Evolutionary conservation across 1,140 invertebrate species (phyloP), one percentile per base, ranked within the genome.

Genomic region (Drosophila ambigua): DNA sequence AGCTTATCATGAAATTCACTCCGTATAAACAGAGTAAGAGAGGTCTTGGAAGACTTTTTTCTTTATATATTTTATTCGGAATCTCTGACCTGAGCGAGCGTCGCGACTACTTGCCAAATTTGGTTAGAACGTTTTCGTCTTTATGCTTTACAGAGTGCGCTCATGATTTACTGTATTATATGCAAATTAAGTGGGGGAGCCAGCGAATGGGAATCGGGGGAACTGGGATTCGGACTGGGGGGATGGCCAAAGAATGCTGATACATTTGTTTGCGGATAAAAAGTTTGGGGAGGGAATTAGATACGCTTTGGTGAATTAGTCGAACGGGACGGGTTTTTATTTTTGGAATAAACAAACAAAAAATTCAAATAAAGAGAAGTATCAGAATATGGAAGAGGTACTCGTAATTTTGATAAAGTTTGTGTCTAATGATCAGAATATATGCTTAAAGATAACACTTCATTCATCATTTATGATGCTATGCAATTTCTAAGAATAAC

Each of bases 101-200:
- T 71, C 45, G 20, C 59, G 51, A 63, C 73, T 20, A 77, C 77
- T 72, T 69, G 52, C 71, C 80, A 72, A 81, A 79, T 79, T 72
- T 82, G 78, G 75, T 20, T 58, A 66, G 61, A 88, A 82, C 77
- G 41, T 72, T 63, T 76, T 73, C 69, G 45, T 35, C 57, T 73
- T 55, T 58, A 57, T 58, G 72, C 51, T 73, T 77, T 67, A 71
- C 54, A 79, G 64, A 77, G 73, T 73, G 74, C 41, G 62, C 73
- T 57, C 55, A 84, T 88, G 84, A 88, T 88, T 88, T 87, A 87
- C 83, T 65, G 69, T 88, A 83, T 83, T 83, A 59, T 88, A 88
- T 88, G 83, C 83, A 79, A 88, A 88, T 88, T 11, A 77, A 20
- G 39, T 57, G 53, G 48, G 59, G 45, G 54, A 52, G 65, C 11